Evolutionary conservation across 2,797 vertebrate species (phyloP), one percentile per base, ranked within the genome.

Genomic region (Sebastes cheni): DNA sequence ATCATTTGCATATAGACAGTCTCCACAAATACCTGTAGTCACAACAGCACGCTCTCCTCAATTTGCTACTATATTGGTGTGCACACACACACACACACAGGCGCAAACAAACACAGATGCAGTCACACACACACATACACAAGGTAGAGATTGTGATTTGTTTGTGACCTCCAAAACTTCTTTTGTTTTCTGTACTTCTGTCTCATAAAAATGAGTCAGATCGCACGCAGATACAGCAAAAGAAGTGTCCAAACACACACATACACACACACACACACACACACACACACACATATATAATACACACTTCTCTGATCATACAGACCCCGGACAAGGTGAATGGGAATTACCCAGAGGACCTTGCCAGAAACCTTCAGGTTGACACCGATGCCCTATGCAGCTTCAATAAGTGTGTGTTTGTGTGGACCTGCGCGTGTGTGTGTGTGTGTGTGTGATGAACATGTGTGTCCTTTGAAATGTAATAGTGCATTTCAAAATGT

Each of bases 121-220:
- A 52, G 52, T 64, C 55, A 78, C 68, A 69, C 71, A 80, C 54
- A 52, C 42, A 67, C 54, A 52, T 29, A 64, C 55, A 68, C 39
- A 52, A 14, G 50, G 67, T 20, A 85, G 64, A 76, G 27, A 77
- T 62, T 72, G 79, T 84, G 81, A 90, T 90, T 93, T 88, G 85
- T 93, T 91, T 89, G 76, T 92, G 93, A 95, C 95, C 94, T 95
- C 92, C 92, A 95, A 94, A 95, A 94, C 92, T 93, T 94, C 80
- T 68, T 80, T 42, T 66, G 59, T 90, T 93, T 94, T 88, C 73
- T 2, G 18, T 82, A 75, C 81, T 90, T 88, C 75, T 88, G 81
- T 85, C 80, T 85, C 64, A 81, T 88, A 85, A 90, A 91, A 90
- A 90, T 76, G 77, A 84, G 81, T 83, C 76, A 1, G 82, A 86